Evolutionary conservation across 1,140 invertebrate genomes (phyloP), one percentile per base, ranked within the genome.

Genomic region (Samia ricini): DNA sequence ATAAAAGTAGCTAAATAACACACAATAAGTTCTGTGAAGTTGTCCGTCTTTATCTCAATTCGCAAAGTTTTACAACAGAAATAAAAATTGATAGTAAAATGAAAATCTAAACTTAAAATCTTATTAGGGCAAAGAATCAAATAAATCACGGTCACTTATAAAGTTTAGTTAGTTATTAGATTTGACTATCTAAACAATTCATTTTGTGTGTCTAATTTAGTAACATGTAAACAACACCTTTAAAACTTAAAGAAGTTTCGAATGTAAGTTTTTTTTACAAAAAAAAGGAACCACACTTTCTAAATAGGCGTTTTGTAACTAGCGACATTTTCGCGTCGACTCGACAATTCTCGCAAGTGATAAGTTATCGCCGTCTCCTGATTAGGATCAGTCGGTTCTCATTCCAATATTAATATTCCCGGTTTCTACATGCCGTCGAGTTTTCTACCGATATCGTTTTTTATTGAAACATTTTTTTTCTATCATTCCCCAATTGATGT

Each of bases 361-460:
- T 42, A 42, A 57, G 29, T 36, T 19, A 15, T 42, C 22, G 22
- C 24, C 12, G 29, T 33, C 36, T 54, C 49, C 20, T 18, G 52
- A 63, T 63, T 18, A 54, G 33, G 52, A 20, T 18, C 56, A 58
- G 36, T 52, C 20, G 29, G 60, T 62, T 77, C 72, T 79, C 82
- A 85, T 85, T 85, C 78, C 76, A 78, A 84, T 85, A 87, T 87
- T 87, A 87, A 87, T 87, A 83, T 81, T 82, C 72, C 66, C 61
- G 59, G 64, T 73, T 65, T 64, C 69, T 76, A 79, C 67, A 70
- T 66, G 69, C 56, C 71, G 74, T 79, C 77, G 76, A 76, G 75
- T 77, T 79, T 72, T 69, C 71, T 76, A 64, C 66, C 60, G 68
- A 63, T 52, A 60, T 62, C 65, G 61, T 64, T 76, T 79, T 77